Conservation (phyloP, 1,140 invertebrate genomes). For the Carposina sasakii region DNA sequence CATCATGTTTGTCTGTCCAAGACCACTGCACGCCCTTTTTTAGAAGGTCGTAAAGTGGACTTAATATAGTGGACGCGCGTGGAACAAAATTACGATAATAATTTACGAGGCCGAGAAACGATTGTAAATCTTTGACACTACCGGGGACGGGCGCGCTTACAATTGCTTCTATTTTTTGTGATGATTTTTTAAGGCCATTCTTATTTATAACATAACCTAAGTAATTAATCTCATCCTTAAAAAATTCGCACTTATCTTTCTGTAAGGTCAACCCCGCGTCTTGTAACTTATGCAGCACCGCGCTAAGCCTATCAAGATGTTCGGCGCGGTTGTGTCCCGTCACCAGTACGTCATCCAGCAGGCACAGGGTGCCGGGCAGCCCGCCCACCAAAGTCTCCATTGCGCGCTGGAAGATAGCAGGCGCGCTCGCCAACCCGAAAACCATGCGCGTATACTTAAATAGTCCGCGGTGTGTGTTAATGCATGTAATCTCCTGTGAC, state of each 20-base stretch:
- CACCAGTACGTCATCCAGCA: neutral
- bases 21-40: neutral
- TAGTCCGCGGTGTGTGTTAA: conserved; percentile 1
- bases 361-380: neutral
- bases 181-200: neutral
- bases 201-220: neutral
- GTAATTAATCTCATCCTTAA: neutral
- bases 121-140: neutral
- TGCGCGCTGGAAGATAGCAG: neutral
- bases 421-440: neutral
- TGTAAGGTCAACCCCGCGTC: neutral
- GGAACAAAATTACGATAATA: conserved; percentile 2
- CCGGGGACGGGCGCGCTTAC: neutral
- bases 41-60: neutral
- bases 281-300: neutral
- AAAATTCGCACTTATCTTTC: conserved; percentile 1
- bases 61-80: neutral
- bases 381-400: neutral
- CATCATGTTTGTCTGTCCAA: neutral
- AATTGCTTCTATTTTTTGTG: neutral
- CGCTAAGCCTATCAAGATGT: neutral
- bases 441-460: neutral
- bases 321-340: neutral
- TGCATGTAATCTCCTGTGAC: neutral
- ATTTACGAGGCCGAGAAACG: neutral